These are phyloP conservation scores for Entosphenus tridentatus DNA, from an alignment of 2,113 vertebrate genomes.

Conservation along the genomic window DNA sequence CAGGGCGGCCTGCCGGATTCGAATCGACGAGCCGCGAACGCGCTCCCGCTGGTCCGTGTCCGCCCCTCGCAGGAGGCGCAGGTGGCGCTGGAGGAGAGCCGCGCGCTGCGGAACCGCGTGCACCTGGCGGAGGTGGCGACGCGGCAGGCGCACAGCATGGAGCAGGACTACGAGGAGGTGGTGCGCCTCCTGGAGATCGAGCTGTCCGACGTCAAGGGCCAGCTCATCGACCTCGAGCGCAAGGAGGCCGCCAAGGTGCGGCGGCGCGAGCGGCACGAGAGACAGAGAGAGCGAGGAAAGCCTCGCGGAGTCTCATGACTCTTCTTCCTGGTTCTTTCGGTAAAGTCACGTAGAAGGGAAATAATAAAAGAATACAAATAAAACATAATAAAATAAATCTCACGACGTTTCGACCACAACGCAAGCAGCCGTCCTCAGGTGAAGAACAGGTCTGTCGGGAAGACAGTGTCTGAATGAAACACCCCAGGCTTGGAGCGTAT, in stretches of 20 bases:
- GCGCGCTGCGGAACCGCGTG: slow-evolving; percentile 34
- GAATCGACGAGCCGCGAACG: not conserved
- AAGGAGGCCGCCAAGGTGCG: no score
- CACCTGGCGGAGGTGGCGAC: slow-evolving; percentile 30
- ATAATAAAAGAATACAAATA: no score
- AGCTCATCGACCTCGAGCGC: slow-evolving; percentile 16
- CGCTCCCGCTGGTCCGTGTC: not conserved
- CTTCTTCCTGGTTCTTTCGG: no score
- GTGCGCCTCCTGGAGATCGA: slow-evolving; percentile 59
- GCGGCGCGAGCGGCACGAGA: not conserved
- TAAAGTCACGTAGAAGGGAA: no score
- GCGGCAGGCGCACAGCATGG: slow-evolving; percentile 29
- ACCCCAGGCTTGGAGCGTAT: no score
- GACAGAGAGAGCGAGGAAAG: not conserved
- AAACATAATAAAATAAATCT: no score
- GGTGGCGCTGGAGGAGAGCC: slow-evolving; percentile 40
- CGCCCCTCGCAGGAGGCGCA: slow-evolving; percentile 29
- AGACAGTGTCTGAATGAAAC: no score
- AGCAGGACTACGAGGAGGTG: slow-evolving; percentile 69
- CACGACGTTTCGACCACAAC: no score
- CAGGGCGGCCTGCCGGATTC: no score
- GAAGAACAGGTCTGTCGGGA: no score
- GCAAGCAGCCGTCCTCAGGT: no score
- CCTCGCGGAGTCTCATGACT: not conserved
- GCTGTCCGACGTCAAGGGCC: slow-evolving; percentile 52